Evolutionary conservation across 2,888 invertebrate species (phyloP).

Genomic region (Thumatha senex): DNA sequence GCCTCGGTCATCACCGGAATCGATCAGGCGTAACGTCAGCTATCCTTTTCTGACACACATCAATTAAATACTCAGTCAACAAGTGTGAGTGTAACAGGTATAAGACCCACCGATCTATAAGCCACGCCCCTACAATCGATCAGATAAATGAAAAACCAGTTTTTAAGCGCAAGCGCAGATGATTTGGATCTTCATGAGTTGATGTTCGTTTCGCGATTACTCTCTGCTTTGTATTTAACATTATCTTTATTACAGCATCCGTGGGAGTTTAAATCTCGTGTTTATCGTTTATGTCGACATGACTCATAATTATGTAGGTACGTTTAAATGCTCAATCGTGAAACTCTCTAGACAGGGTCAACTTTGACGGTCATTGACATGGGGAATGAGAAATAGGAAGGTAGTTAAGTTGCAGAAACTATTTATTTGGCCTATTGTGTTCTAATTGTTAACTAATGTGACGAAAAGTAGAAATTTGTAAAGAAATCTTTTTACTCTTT

Average conservation of each 20-base stretch:
- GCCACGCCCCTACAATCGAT: conserved; percentile 75
- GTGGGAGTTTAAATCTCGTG: conserved; percentile 65
- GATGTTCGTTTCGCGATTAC: conserved; percentile 55
- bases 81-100: conserved; percentile 48
- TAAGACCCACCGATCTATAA: conserved; percentile 46
- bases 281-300: conserved; percentile 59
- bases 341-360: conserved; percentile 36
- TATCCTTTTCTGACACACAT: conserved; percentile 47
- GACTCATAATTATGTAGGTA: conserved; percentile 54
- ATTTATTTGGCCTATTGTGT: background rate
- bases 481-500: no score
- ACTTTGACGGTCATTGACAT: conserved; percentile 32
- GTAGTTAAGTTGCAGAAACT: background rate
- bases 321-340: conserved; percentile 47
- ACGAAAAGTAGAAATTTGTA: no score
- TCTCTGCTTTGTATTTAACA: conserved; percentile 67
- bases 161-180: conserved; percentile 54
- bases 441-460: no score
- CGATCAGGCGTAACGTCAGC: conserved; percentile 61
- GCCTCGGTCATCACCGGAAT: conserved; percentile 51
- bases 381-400: conserved; percentile 9
- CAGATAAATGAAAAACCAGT: conserved; percentile 72
- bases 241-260: conserved; percentile 73
- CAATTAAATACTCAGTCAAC: conserved; percentile 2
- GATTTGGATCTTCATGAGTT: conserved; percentile 65